A percentile compares a stretch with the other conserved stretches of the same genome.
phyloP scores from a whole-genome alignment of 1,140 invertebrate genomes.

The Drosophila rufa region DNA sequence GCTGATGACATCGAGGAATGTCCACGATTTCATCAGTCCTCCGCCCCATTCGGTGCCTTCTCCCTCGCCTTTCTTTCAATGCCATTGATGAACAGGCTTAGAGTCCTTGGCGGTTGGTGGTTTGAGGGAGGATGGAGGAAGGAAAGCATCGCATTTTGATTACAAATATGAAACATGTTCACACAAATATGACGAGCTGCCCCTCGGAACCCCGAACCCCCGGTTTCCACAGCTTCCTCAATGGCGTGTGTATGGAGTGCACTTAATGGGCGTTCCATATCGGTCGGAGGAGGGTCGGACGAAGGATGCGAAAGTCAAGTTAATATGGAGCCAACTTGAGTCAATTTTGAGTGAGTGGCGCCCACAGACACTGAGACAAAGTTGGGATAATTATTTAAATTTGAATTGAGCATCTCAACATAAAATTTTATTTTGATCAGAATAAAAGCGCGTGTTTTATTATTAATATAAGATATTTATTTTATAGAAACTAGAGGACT shows the following conservation, averaged over 20 bases:
- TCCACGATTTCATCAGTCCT: slow-evolving; percentile 9
- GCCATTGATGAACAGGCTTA: slow-evolving; percentile 71
- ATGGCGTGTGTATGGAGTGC: slow-evolving; percentile 57
- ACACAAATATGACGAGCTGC: slow-evolving; percentile 38
- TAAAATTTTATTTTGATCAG: no score
- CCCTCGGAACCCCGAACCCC: slow-evolving; percentile 9
- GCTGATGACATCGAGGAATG: slow-evolving; percentile 69
- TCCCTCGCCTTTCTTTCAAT: slow-evolving; percentile 30
- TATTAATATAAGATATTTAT: neutral
- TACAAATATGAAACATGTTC: slow-evolving; percentile 69
- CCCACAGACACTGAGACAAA: neutral
- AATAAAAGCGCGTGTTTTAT: neutral
- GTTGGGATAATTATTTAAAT: neutral
- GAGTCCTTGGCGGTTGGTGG: slow-evolving; percentile 12
- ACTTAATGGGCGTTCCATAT: slow-evolving; percentile 58
- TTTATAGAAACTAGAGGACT: neutral
- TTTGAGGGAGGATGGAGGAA: neutral
- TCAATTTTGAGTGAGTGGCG: slow-evolving; percentile 56
- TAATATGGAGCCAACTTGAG: slow-evolving; percentile 56
- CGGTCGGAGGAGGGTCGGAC: neutral
- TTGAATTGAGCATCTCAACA: neutral
- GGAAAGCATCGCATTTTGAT: slow-evolving; percentile 55
- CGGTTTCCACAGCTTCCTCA: slow-evolving; percentile 25
- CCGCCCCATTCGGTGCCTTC: neutral
- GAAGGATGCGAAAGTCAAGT: slow-evolving; percentile 46